Base-by-base conservation (phyloP, 2,888 invertebrate genomes). In the Halocaridina rubra region DNA sequence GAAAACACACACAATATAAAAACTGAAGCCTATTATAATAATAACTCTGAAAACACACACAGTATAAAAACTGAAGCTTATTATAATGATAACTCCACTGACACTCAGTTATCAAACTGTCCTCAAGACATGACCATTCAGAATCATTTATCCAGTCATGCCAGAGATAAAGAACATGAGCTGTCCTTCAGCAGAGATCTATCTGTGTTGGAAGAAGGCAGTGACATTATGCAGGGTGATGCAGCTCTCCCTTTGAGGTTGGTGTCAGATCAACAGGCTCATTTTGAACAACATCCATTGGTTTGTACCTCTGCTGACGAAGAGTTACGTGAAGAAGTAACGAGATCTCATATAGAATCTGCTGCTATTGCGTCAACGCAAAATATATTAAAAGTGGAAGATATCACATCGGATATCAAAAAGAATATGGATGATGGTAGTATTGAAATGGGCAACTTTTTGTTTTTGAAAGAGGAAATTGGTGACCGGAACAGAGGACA, bases 111-210 rank as follows among this genome's bases (percentile, higher is more conserved):
- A 13, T 84, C 84, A 16, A 84, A 79, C 33, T 78, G 84, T 22
- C 84, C 84, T 22, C 84, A 84, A 64, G 84, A 84, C 67, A 84
- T 84, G 84, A 84, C 84, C 30, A 59, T 84, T 46, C 84, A 84
- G 22, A 57, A 81, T n/a, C 80, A 81, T 16, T 22, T 81, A n/a
- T 13, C 74, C 24, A 59, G 74, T 29, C 33, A 27, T n/a, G 19
- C 69, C 3, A 46, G 57, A 19, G 46, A 57, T 3, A n/a, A n/a
- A n/a, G 57, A 71, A 29, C 69, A 39, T 24, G 30, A 30, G 2
- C 13, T 72, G 10, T 19, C 33, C 13, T 33, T n/a, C 16, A 39
- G 64, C 22, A 27, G 22, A 29, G 75, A 81, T 8, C 39, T 59
- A 16, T 22, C 74, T 27, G 53, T 22, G 27, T 24, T 27, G 16